Percentiles rank a stretch among this genome's conserved stretches.
These are phyloP conservation scores for Bombyx mori DNA, from an alignment of 1,140 invertebrate genomes.

Conservation along the genomic window DNA sequence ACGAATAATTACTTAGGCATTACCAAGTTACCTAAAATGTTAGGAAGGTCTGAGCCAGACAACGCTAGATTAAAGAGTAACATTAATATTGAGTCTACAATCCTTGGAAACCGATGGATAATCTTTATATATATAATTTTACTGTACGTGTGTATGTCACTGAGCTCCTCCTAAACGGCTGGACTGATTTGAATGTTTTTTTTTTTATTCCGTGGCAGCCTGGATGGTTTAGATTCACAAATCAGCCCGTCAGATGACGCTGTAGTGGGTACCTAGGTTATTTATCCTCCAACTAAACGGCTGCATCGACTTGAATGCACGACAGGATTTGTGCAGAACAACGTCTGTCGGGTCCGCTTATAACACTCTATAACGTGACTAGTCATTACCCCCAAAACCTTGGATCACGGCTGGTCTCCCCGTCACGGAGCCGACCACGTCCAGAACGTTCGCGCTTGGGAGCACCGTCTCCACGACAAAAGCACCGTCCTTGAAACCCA, in stretches of 20 bases:
- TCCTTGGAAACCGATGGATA: too few relatives aligned
- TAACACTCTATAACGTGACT: neutral
- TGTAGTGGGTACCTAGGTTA: neutral
- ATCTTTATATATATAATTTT: too few relatives aligned
- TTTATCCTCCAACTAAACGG: neutral
- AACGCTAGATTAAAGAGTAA: too few relatives aligned
- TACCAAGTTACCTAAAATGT: too few relatives aligned
- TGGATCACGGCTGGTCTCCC: conserved; percentile 82
- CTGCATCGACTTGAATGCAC: neutral
- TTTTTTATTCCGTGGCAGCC: neutral
- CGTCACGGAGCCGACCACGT: conserved; percentile 74
- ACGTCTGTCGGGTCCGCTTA: neutral
- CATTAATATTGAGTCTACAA: too few relatives aligned
- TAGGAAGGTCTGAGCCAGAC: too few relatives aligned
- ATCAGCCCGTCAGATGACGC: neutral
- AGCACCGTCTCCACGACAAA: conserved; percentile 78
- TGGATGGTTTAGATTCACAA: neutral
- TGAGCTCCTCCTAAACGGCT: too few relatives aligned
- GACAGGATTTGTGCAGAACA: neutral
- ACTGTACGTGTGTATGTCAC: too few relatives aligned
- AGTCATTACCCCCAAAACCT: conserved; percentile 78
- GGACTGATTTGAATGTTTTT: neutral
- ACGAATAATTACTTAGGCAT: too few relatives aligned
- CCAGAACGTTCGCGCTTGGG: conserved; percentile 73
- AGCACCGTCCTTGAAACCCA: conserved; percentile 71